phyloP scores from a whole-genome alignment of 2,888 invertebrate species.

The Hetaerina titia region DNA sequence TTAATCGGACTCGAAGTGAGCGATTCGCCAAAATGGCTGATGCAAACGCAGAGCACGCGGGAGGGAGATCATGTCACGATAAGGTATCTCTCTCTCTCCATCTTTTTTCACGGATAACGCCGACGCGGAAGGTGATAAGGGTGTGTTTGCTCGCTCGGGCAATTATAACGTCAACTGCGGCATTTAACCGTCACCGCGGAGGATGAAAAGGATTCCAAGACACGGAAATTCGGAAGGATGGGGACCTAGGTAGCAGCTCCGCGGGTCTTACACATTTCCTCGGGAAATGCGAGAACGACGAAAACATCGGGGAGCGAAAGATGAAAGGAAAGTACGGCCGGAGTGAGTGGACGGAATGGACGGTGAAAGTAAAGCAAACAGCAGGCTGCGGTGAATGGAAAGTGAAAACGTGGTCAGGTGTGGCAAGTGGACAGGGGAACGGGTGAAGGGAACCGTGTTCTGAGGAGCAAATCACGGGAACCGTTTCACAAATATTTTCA shows the following conservation, averaged over 20 bases:
- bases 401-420: neutral
- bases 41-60: neutral
- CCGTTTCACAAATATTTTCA: neutral
- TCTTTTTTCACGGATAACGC: neutral
- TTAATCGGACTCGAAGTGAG: neutral
- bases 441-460: neutral
- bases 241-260: no score
- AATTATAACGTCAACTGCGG: neutral
- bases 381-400: neutral
- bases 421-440: neutral
- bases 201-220: neutral
- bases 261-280: neutral
- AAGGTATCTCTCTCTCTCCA: neutral
- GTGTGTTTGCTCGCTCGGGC: neutral
- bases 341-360: neutral
- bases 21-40: neutral
- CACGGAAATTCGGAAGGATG: neutral
- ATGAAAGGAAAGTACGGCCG: neutral
- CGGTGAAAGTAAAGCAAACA: slow-evolving; percentile 15
- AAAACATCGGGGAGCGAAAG: neutral
- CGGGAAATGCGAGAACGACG: neutral
- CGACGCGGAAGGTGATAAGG: neutral
- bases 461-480: neutral
- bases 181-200: neutral
- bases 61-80: neutral